A percentile compares a stretch with the other conserved stretches of the same genome.
Conservation (phyloP, 2,797 vertebrate genomes). For the Anableps anableps region DNA sequence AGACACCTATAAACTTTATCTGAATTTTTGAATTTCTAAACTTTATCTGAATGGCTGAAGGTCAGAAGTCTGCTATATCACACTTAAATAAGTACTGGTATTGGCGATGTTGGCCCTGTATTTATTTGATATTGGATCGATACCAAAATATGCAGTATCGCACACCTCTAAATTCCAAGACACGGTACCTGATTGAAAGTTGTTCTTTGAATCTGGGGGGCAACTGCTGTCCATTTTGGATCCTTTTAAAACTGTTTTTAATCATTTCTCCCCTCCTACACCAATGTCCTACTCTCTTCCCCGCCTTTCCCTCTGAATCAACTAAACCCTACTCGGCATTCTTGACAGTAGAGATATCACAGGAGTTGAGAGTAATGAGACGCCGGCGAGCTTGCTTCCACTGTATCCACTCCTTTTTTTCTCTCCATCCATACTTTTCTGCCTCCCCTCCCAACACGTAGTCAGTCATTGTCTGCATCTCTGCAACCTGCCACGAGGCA, state of each 20-base stretch:
- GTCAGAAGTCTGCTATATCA: too few relatives aligned
- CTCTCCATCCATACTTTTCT: constrained; percentile 8
- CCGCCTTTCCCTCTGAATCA: constrained; percentile 57
- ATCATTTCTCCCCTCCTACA: constrained; percentile 31
- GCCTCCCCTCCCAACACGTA: constrained; percentile 55
- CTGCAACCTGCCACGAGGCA: constrained; percentile 70
- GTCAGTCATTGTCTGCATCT: constrained; percentile 75
- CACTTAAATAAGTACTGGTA: too few relatives aligned
- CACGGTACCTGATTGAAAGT: constrained; percentile 33
- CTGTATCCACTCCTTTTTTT: constrained; percentile 56
- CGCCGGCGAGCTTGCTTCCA: constrained; percentile 52
- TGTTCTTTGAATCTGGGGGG: constrained; percentile 38
- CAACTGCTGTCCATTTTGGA: constrained; percentile 32
- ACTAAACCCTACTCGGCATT: constrained; percentile 77
- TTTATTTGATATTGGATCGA: too few relatives aligned
- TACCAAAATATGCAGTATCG: too few relatives aligned
- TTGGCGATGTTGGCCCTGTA: too few relatives aligned
- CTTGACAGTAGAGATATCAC: constrained; percentile 73
- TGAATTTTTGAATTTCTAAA: too few relatives aligned
- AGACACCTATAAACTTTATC: too few relatives aligned
- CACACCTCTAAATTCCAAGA: too few relatives aligned
- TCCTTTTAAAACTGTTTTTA: constrained; percentile 27
- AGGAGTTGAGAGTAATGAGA: constrained; percentile 74
- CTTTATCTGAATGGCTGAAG: too few relatives aligned
- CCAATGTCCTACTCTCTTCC: constrained; percentile 4